Base-by-base conservation (phyloP, 2,797 vertebrate genomes). In the Sebastes jordani region DNA sequence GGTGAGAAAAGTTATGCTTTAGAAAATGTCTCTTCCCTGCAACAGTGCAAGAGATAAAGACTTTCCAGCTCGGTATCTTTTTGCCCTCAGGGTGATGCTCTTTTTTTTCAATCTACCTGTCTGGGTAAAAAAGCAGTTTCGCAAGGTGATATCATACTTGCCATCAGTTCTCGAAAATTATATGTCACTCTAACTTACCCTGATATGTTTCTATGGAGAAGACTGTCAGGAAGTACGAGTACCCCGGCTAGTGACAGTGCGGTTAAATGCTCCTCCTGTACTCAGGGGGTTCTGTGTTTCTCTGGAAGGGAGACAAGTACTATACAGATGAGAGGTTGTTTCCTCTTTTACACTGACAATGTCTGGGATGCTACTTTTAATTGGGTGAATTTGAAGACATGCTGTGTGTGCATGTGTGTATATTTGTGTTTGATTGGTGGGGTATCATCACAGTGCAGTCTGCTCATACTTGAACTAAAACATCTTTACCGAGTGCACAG, bases 91-190 rank as follows among this genome's bases (percentile, higher is more conserved):
- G 92, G 86, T 80, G 81, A 89, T 85, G 71, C 78, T 89, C 76
- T 69, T 83, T 88, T 90, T 87, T 83, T 29, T 32, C 58, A 58
- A 76, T 77, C 83, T 84, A 93, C 85, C 91, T 93, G 91, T 93
- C 92, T 89, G 73, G 60, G 80, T 80, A 81, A 88, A 81, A 90
- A 92, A 90, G 74, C 78, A 74, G 78, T 91, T 92, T 87, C 91
- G 85, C 82, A 83, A 83, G 81, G 85, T 91, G 84, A 94, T 95
- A 95, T 94, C 93, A 93, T 90, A 87, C 81, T 93, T 84, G 73
- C 88, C 88, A 95, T 95, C 89, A 91, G 80, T 71, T 90, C 78
- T 88, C 20, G 79, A 90, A 95, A 94, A 94, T 93, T 81, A 93
- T 93, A 82, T 93, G 93, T 94, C 94, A 94, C 85, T 93, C 91